A percentile compares a stretch with the other conserved stretches of the same genome.
Evolutionary conservation across 1,140 invertebrate genomes (phyloP).

Genomic region (Nautilus pompilius): DNA sequence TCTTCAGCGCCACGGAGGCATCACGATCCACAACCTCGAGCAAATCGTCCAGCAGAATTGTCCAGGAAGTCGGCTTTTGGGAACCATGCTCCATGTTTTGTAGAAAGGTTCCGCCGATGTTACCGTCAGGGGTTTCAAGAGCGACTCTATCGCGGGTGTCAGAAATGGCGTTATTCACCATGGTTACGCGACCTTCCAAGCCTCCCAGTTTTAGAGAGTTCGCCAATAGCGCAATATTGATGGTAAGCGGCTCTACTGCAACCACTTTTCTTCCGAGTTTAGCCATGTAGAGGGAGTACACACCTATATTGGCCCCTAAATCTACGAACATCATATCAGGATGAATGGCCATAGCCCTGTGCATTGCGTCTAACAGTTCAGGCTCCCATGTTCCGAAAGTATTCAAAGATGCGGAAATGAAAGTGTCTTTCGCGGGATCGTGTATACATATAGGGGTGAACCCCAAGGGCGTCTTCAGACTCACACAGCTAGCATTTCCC

Average conservation of each 20-base stretch:
- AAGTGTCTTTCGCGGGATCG: slow-evolving; percentile 16
- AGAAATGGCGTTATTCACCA: slow-evolving; percentile 36
- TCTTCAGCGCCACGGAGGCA: slow-evolving; percentile 19
- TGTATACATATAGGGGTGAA: slow-evolving; percentile 28
- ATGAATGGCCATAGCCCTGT: slow-evolving; percentile 6
- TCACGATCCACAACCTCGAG: slow-evolving; percentile 10
- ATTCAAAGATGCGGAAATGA: slow-evolving; percentile 23
- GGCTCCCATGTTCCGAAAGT: slow-evolving; percentile 24
- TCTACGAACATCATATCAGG: slow-evolving; percentile 34
- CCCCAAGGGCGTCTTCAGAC: slow-evolving; percentile 12
- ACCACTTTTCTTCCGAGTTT: slow-evolving; percentile 34
- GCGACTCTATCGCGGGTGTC: slow-evolving; percentile 20
- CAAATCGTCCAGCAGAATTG: slow-evolving; percentile 29
- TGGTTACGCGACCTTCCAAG: slow-evolving; percentile 18
- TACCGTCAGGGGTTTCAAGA: slow-evolving; percentile 22
- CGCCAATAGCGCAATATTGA: slow-evolving; percentile 31
- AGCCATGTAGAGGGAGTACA: slow-evolving; percentile 35
- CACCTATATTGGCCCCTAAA: slow-evolving; percentile 47
- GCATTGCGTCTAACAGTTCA: slow-evolving; percentile 21
- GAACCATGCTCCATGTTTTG: neutral
- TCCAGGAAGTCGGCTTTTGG: neutral
- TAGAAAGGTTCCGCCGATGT: slow-evolving; percentile 31
- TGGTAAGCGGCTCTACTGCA: slow-evolving; percentile 35
- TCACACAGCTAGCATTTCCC: too few relatives aligned
- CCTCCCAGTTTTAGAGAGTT: slow-evolving; percentile 24